Conservation (phyloP, 2,113 vertebrate genomes). For the Azemiops feae region DNA sequence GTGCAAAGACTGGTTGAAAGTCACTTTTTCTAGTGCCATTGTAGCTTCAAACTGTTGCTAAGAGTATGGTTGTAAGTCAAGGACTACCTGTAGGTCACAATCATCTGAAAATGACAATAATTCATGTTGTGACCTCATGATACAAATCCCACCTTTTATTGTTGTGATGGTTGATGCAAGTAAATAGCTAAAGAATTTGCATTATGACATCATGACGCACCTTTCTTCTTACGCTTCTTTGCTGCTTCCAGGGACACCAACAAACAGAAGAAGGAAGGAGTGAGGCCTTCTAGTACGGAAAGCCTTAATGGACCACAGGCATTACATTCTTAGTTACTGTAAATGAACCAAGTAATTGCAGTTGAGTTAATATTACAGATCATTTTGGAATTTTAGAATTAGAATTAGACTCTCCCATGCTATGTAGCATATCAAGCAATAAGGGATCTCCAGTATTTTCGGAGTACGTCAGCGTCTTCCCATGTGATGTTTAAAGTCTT, state of each 20-base stretch:
- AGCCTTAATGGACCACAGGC: not conserved
- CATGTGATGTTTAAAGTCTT: no score
- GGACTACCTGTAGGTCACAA: not conserved
- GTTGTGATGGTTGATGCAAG: not conserved
- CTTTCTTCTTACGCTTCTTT: not conserved
- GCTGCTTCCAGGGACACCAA: not conserved
- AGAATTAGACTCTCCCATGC: no score
- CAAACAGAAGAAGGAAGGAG: not conserved
- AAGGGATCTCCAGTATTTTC: no score
- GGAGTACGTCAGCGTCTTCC: no score
- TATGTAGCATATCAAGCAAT: no score
- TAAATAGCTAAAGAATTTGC: not conserved
- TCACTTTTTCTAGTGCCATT: not conserved
- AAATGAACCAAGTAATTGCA: not conserved
- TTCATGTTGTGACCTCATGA: not conserved
- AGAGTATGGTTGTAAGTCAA: not conserved
- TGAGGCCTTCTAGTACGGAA: not conserved
- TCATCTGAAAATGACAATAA: not conserved
- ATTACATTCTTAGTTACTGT: not conserved
- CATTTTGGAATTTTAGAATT: no score
- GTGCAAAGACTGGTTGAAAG: not conserved
- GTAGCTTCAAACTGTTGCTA: not conserved
- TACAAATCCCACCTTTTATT: not conserved
- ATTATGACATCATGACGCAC: not conserved
- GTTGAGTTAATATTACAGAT: not conserved